Percentiles rank a stretch among this genome's conserved stretches.
These are phyloP conservation scores for Prolemur simus DNA, from an alignment of 2,113 vertebrate species.

Conservation along the genomic window DNA sequence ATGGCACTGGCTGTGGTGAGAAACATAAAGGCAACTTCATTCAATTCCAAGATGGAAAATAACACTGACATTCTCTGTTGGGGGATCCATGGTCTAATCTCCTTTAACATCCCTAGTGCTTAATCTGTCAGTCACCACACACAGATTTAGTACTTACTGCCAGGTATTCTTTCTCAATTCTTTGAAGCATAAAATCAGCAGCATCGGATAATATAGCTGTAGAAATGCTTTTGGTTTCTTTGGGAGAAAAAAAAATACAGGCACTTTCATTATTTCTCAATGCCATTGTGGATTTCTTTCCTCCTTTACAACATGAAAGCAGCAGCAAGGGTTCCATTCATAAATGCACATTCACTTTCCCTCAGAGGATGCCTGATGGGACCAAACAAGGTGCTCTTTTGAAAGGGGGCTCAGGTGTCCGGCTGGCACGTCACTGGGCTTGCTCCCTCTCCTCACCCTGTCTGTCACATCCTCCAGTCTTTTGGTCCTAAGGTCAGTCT, in stretches of 20 bases:
- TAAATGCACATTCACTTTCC: conserved; percentile 17
- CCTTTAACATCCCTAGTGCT: conserved; percentile 75
- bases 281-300: not conserved
- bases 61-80: conserved; percentile 73
- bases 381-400: not conserved
- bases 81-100: conserved; percentile 76
- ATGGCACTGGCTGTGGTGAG: conserved; percentile 25
- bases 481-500: not conserved
- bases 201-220: conserved; percentile 54
- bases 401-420: not conserved
- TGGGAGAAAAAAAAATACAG: conserved; percentile 32
- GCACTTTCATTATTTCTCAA: conserved; percentile 57
- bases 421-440: too few species aligned
- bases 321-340: conserved; percentile 46
- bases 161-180: conserved; percentile 76
- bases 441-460: not conserved
- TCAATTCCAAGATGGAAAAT: conserved; percentile 72
- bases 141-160: conserved; percentile 79
- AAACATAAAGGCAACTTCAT: conserved; percentile 71
- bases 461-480: too few species aligned
- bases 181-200: conserved; percentile 80
- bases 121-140: conserved; percentile 80
- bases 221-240: conserved; percentile 65
- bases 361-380: not conserved
- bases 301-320: not conserved